A percentile compares a stretch with the other conserved stretches of the same genome.
Evolutionary conservation across 2,888 invertebrate species (phyloP).

Genomic region (Notodonta dromedarius): DNA sequence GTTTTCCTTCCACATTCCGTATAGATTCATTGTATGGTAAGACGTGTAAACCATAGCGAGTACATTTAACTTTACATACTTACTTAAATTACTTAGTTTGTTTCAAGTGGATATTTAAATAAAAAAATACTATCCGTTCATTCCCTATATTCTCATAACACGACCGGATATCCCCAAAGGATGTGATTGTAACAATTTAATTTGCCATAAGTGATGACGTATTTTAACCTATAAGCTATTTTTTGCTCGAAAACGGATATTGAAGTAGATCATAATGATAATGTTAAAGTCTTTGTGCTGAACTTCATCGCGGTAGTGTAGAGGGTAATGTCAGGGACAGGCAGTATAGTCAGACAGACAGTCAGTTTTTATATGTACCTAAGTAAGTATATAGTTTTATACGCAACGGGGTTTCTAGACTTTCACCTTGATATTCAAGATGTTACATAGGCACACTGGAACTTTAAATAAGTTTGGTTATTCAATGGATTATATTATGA

Average conservation of each 20-base stretch:
- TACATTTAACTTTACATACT: no score
- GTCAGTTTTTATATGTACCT: not conserved
- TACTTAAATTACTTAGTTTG: no score
- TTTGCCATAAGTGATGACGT: not conserved
- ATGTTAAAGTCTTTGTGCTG: not conserved
- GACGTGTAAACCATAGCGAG: no score
- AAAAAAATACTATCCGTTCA: no score
- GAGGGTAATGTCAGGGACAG: conserved; percentile 6
- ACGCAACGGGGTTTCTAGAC: not conserved
- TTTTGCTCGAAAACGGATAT: not conserved
- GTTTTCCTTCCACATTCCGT: no score
- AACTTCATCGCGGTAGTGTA: not conserved
- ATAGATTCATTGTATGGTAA: no score
- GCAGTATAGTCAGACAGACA: not conserved
- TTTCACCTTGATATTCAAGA: not conserved
- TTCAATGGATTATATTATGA: no score
- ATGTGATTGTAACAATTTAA: not conserved
- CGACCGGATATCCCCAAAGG: not conserved
- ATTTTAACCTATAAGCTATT: not conserved
- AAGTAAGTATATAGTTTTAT: not conserved
- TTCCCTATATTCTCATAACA: not conserved
- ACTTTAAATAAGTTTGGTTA: no score
- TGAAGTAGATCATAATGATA: conserved; percentile 2
- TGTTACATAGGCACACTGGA: no score
- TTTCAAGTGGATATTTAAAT: no score